A percentile compares a stretch with the other conserved stretches of the same genome.
Conservation (phyloP, 2,797 vertebrate genomes). For the Percopsis omiscomaycus region DNA sequence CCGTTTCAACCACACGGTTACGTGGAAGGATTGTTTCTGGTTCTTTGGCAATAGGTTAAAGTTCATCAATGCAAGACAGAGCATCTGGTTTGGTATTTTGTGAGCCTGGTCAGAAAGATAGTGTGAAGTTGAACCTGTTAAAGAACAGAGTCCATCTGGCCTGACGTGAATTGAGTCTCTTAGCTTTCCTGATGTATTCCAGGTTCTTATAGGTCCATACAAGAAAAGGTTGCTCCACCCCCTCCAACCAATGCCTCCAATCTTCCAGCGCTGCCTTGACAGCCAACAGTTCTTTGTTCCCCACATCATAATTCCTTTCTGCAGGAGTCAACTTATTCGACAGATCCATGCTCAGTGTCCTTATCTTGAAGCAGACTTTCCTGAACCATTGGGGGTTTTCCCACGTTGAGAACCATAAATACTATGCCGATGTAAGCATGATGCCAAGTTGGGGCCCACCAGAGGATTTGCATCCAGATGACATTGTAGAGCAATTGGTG, state of each 20-base stretch:
- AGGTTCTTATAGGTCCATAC: background rate
- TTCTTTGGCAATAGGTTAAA: background rate
- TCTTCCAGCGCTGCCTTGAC: background rate
- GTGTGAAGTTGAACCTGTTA: background rate
- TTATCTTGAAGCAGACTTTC: too few species aligned
- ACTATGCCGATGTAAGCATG: background rate
- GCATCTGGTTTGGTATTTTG: background rate
- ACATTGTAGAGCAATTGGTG: background rate
- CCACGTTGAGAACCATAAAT: too few species aligned
- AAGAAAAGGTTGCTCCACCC: background rate
- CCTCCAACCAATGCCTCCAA: background rate
- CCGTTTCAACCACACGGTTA: background rate
- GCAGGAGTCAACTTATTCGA: background rate
- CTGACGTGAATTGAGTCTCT: too few species aligned
- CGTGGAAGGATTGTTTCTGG: background rate
- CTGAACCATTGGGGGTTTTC: constrained; percentile 69
- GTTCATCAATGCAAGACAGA: background rate
- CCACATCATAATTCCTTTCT: background rate
- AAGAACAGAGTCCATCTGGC: constrained; percentile 1
- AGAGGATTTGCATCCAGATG: background rate
- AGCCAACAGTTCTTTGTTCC: constrained; percentile 1
- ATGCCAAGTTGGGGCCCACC: background rate
- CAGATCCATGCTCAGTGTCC: background rate
- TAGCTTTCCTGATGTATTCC: background rate
- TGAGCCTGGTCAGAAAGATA: background rate